Evolutionary conservation across 2,113 vertebrate genomes (phyloP).

Genomic region (Mus pahari): DNA sequence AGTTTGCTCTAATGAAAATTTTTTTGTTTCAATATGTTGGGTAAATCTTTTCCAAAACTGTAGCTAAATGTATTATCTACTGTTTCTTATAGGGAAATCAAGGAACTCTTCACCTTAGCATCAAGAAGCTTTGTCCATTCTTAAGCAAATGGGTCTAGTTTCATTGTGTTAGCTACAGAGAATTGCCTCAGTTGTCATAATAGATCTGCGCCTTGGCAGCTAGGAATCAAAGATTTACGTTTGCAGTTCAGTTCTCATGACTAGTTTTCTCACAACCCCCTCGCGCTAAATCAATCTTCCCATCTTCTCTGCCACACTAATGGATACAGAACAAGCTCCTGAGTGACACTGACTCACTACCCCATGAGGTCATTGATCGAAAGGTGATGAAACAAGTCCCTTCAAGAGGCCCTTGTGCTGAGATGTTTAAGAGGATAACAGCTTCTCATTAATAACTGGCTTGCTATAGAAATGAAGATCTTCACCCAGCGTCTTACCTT

Average conservation of each 20-base stretch:
- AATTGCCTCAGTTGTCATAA: not conserved
- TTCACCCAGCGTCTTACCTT: not conserved
- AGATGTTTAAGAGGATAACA: not conserved
- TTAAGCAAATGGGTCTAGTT: not conserved
- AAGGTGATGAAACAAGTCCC: not conserved
- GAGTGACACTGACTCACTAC: not conserved
- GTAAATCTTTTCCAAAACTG: slow-evolving; percentile 46
- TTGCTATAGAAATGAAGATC: not conserved
- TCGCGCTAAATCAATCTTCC: slow-evolving; percentile 3
- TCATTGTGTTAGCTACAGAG: not conserved
- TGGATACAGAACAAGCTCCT: not conserved
- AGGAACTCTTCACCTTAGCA: slow-evolving; percentile 20
- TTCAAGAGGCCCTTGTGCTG: not conserved
- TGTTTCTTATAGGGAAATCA: slow-evolving; percentile 26
- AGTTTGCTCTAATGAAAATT: slow-evolving; percentile 60
- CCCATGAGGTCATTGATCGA: not conserved
- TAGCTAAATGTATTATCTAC: slow-evolving; percentile 5
- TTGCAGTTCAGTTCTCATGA: slow-evolving; percentile 44
- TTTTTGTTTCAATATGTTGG: slow-evolving; percentile 39
- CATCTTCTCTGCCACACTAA: not conserved
- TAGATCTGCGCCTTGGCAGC: slow-evolving; percentile 18
- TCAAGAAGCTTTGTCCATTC: slow-evolving; percentile 9
- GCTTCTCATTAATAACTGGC: slow-evolving; percentile 14
- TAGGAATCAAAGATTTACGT: slow-evolving; percentile 45
- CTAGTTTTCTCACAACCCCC: not conserved